Percentiles rank a stretch among this genome's conserved stretches.
Evolutionary conservation across 2,113 vertebrate genomes (phyloP).

Genomic region (Eptesicus fuscus): DNA sequence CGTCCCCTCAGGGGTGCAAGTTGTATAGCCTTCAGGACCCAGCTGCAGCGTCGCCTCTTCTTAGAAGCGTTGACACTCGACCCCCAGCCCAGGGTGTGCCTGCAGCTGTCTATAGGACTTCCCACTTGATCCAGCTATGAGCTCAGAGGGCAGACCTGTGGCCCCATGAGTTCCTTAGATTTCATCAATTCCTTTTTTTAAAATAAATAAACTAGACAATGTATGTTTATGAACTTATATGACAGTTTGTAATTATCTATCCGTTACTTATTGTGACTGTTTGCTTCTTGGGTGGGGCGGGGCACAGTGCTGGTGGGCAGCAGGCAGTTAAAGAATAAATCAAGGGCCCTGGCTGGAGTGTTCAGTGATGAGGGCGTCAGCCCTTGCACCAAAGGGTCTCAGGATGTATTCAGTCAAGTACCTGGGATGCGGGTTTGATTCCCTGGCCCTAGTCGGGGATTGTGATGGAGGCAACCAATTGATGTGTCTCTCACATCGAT

Average conservation of each 20-base stretch:
- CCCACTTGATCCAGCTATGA: not conserved
- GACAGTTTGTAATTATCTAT: not conserved
- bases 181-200: not conserved
- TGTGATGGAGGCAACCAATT: no score
- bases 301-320: not conserved
- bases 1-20: not conserved
- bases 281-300: no score
- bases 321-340: not conserved
- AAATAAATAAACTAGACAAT: not conserved
- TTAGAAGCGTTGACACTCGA: not conserved
- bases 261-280: not conserved
- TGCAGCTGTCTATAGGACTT: fast-evolving
- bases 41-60: not conserved
- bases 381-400: no score
- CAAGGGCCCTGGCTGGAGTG: no score
- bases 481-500: no score
- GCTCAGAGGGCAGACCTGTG: not conserved
- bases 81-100: not conserved
- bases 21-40: not conserved
- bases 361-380: no score
- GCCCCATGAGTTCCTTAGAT: not conserved
- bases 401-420: no score
- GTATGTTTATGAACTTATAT: not conserved
- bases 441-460: no score
- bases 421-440: no score